Evolutionary conservation across 2,888 invertebrate species (phyloP).

Genomic region (Gryllus longicercus): DNA sequence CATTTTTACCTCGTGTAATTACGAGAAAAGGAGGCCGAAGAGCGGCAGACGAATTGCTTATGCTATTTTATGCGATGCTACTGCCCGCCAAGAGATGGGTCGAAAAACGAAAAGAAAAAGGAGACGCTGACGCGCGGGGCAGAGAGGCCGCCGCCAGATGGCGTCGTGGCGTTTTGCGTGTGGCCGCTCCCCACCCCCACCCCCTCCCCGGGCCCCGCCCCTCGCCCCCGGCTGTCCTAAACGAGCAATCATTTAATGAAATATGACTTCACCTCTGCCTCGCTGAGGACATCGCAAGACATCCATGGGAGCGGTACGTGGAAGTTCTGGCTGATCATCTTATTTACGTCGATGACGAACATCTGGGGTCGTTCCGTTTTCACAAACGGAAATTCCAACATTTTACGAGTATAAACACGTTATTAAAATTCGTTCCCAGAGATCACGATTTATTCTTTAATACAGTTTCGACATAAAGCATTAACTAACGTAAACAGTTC

Average conservation of each 20-base stretch:
- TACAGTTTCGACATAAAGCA: too few species aligned
- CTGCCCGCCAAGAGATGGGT: not conserved
- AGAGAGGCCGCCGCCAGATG: not conserved
- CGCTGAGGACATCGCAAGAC: too few species aligned
- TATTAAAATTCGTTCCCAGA: too few species aligned
- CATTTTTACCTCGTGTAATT: not conserved
- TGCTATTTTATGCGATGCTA: conserved; percentile 17
- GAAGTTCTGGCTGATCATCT: too few species aligned
- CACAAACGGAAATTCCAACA: too few species aligned
- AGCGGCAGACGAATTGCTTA: conserved; percentile 17
- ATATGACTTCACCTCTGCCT: not conserved
- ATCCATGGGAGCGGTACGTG: too few species aligned
- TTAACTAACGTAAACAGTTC: too few species aligned
- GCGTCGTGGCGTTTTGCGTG: not conserved
- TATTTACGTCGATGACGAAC: too few species aligned
- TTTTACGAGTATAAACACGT: too few species aligned
- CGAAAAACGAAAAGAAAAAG: not conserved
- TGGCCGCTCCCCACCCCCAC: too few species aligned
- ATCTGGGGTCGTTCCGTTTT: too few species aligned
- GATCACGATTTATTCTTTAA: too few species aligned
- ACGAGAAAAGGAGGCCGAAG: conserved; percentile 3
- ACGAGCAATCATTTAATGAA: not conserved
- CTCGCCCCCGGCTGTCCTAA: conserved; percentile 3
- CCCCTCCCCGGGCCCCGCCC: not conserved
- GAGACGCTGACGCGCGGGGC: not conserved